Evolutionary conservation across 1,140 invertebrate genomes (phyloP).

Genomic region (Temnothorax longispinosus): DNA sequence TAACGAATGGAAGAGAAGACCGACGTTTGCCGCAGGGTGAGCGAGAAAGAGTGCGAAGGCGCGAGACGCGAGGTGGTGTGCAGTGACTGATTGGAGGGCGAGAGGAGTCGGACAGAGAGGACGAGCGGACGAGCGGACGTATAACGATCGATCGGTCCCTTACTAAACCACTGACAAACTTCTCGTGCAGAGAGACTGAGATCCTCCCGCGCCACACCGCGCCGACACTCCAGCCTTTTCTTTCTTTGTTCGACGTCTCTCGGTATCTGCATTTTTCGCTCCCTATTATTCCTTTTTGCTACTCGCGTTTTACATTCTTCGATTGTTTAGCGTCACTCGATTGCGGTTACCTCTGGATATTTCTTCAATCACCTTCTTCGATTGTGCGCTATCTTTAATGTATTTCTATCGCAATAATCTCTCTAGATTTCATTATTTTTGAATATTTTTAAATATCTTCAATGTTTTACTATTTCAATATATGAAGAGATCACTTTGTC

Average conservation of each 20-base stretch:
- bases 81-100: constrained; percentile 27
- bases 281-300: constrained; percentile 4
- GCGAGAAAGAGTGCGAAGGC: constrained; percentile 54
- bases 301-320: neutral
- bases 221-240: constrained; percentile 9
- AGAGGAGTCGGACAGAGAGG: constrained; percentile 33
- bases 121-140: constrained; percentile 60
- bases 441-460: neutral
- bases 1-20: constrained; percentile 16
- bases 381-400: neutral
- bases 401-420: neutral
- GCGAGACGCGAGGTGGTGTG: constrained; percentile 41
- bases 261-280: neutral
- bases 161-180: constrained; percentile 65
- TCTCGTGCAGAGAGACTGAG: constrained; percentile 44
- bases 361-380: neutral
- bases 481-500: neutral
- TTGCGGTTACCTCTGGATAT: neutral
- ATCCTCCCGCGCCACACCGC: constrained; percentile 45
- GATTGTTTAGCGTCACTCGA: neutral
- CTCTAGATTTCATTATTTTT: neutral
- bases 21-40: neutral
- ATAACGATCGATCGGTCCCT: constrained; percentile 77
- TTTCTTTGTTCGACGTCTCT: constrained; percentile 19
- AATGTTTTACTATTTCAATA: neutral